Base-by-base conservation (phyloP, 2,888 invertebrate genomes). In the Lapara coniferarum region DNA sequence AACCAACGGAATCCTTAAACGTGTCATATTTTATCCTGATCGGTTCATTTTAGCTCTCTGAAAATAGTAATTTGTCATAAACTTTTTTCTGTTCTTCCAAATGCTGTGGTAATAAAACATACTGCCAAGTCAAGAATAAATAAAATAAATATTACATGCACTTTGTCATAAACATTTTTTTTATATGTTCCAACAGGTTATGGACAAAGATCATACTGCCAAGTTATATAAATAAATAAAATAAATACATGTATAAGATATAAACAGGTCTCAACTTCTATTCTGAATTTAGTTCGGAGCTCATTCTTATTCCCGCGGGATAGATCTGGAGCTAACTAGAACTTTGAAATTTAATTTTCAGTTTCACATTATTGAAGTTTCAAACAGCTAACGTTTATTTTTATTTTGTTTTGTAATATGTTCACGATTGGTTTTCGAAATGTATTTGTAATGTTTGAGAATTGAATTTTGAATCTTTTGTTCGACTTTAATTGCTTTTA, bases 341-440 rank as follows among this genome's bases (percentile, higher is more conserved):
- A 49, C 63, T 63, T 63, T 63, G 12, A 67, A 70, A 71, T 69
- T 51, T 68, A 70, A 72, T 67, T 67, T 68, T 30, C 52, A 69
- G 37, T 68, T 69, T 58, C 63, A 56, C 46, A 66, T 44, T 52
- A 55, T 14, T 30, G 63, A 44, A 19, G 10, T 55, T 66, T 68
- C 68, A 75, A 73, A 68, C 13, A 25, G 63, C 13, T 19, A 49
- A 76, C 73, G 13, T 57, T 67, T 69, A 49, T 68, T 70, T 71
- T 73, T 68, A 69, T 69, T 70, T 68, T 59, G 46, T 71, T 66
- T 19, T 19, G 12, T 63, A 57, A 12, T 49, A 7, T 63, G 46
- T 12, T 16, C 19, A 12, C 12, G 7, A 63, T 46, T 16, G 59
- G 59, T 46, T 59, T 44, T 44, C 10, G n/a, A 44, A 16, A 16